Evolutionary conservation across 2,113 vertebrate species (phyloP).

Genomic region (human (Homo sapiens)): DNA sequence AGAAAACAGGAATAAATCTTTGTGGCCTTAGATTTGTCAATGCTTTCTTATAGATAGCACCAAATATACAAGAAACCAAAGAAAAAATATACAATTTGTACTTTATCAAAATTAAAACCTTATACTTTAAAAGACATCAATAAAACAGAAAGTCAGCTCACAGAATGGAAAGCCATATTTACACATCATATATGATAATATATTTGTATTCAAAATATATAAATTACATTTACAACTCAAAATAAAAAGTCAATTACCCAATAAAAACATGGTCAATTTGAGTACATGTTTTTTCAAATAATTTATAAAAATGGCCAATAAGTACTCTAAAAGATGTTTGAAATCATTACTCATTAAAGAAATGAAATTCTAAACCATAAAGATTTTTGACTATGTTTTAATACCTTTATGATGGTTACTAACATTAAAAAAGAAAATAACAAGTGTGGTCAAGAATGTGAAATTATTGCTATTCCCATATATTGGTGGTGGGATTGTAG

Average conservation of each 20-base stretch:
- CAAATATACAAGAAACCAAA: neutral
- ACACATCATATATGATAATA: neutral
- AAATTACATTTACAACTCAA: neutral
- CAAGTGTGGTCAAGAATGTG: neutral
- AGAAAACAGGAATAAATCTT: neutral
- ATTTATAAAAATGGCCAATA: neutral
- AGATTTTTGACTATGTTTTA: neutral
- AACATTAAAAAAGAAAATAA: neutral
- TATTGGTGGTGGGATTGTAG: neutral
- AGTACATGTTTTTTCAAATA: neutral
- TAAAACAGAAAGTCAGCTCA: neutral
- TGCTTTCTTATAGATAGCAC: neutral
- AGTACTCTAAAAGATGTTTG: neutral
- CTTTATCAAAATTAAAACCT: neutral
- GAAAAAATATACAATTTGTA: neutral
- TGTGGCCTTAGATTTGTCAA: neutral
- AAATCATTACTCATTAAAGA: neutral
- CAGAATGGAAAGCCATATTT: neutral
- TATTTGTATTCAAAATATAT: neutral
- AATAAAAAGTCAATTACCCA: neutral
- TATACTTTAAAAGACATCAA: neutral
- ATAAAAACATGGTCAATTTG: neutral
- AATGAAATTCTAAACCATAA: neutral
- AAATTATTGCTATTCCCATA: neutral
- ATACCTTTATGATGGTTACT: neutral